These are phyloP conservation scores for Therioaphis trifolii DNA, from an alignment of 2,888 invertebrate species.

Conservation along the genomic window DNA sequence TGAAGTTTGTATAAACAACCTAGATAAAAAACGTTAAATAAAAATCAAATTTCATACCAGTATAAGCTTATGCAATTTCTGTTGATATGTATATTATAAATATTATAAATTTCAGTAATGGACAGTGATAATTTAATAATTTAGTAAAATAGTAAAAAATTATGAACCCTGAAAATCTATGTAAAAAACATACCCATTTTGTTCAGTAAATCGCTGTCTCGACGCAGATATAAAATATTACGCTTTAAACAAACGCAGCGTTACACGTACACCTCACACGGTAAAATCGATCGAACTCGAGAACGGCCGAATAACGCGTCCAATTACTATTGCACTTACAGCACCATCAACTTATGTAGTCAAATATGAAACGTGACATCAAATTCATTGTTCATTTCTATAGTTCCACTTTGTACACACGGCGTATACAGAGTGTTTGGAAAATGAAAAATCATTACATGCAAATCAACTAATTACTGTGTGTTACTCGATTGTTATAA, in stretches of 20 bases:
- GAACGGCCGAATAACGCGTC: neutral
- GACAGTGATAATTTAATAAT: too few relatives aligned
- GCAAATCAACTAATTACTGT: too few relatives aligned
- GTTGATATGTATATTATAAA: too few relatives aligned
- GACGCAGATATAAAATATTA: neutral
- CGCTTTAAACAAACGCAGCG: too few relatives aligned
- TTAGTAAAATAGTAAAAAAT: too few relatives aligned
- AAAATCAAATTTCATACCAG: too few relatives aligned
- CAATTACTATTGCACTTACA: slow-evolving; percentile 17
- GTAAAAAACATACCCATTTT: slow-evolving; percentile 49
- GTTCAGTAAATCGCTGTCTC: neutral
- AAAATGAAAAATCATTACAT: neutral
- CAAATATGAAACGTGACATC: slow-evolving; percentile 13
- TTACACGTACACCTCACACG: neutral
- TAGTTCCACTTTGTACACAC: neutral
- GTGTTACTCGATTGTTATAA: too few relatives aligned
- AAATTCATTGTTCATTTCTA: slow-evolving; percentile 1
- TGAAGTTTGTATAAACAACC: too few relatives aligned
- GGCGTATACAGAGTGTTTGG: neutral
- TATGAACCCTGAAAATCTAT: too few relatives aligned
- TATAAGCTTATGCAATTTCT: too few relatives aligned
- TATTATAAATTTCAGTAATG: too few relatives aligned
- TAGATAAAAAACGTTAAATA: too few relatives aligned
- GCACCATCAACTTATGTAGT: neutral
- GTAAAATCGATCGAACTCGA: slow-evolving; percentile 2